These are phyloP conservation scores for Acropora tenuis DNA, from an alignment of 64 coral and sea anemone species.

Conservation along the genomic window DNA sequence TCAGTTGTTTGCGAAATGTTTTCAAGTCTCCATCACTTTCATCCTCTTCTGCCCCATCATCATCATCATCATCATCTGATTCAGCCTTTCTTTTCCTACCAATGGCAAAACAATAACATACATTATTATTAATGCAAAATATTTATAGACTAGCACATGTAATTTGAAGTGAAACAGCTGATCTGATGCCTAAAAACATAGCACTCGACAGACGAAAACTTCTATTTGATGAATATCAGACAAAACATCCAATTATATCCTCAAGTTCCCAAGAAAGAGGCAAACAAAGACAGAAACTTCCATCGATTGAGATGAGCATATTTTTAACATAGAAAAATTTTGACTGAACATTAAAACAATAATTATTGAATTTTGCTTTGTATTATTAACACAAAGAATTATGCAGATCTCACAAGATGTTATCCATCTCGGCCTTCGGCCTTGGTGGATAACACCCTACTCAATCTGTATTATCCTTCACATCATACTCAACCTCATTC, in stretches of 20 bases:
- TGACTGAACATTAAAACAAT: not conserved
- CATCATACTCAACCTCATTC: not conserved
- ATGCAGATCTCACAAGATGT: not conserved
- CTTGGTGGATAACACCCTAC: no score
- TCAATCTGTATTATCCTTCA: no score
- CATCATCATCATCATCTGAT: not conserved
- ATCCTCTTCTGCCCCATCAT: slow-evolving; percentile 27
- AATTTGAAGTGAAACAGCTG: not conserved
- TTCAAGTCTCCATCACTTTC: slow-evolving; percentile 36
- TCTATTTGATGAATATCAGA: not conserved
- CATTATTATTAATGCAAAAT: not conserved
- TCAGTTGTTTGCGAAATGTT: slow-evolving; percentile 18
- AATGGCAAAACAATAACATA: not conserved
- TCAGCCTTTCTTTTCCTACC: not conserved
- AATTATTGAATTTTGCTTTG: not conserved
- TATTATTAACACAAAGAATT: not conserved
- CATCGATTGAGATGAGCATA: not conserved
- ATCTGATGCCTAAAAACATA: slow-evolving; percentile 5
- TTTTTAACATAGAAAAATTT: not conserved
- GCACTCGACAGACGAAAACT: slow-evolving; percentile 9
- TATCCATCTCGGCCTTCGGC: not conserved
- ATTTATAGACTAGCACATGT: slow-evolving; percentile 1
- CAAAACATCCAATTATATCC: slow-evolving; percentile 12
- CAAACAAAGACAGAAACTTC: not conserved
- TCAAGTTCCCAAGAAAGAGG: not conserved